Percentiles rank a stretch among this genome's conserved stretches.
Evolutionary conservation across 2,113 vertebrate genomes (phyloP).

Genomic region (Dromas ardeola): DNA sequence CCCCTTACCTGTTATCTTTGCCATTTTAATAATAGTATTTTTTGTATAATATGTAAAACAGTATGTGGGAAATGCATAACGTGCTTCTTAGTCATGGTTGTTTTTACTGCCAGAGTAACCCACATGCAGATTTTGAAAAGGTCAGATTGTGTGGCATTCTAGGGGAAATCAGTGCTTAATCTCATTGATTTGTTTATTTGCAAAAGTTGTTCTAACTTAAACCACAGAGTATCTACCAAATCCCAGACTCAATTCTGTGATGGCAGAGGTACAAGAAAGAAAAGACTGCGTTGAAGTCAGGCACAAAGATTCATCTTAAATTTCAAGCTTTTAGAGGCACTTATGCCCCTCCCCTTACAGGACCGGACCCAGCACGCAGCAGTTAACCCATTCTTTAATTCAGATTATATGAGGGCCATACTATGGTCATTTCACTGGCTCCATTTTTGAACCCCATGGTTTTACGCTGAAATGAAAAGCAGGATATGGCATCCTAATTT

Average conservation of each 20-base stretch:
- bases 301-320: background rate
- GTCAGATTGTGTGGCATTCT: constrained; percentile 45
- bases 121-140: constrained; percentile 65
- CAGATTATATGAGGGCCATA: background rate
- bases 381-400: constrained; percentile 10
- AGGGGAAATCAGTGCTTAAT: constrained; percentile 1
- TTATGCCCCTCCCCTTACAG: background rate
- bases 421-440: background rate
- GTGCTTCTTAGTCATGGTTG: constrained; percentile 67
- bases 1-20: constrained; percentile 30
- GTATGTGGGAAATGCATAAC: constrained; percentile 70
- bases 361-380: background rate
- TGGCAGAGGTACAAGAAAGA: background rate
- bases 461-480: background rate
- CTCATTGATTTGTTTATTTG: constrained; percentile 55
- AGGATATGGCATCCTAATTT: background rate
- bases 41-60: constrained; percentile 53
- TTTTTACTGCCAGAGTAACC: constrained; percentile 68
- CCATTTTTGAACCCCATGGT: background rate
- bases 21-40: constrained; percentile 46
- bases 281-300: background rate
- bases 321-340: constrained; percentile 2
- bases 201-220: constrained; percentile 26
- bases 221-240: background rate
- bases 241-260: constrained; percentile 10